These are phyloP conservation scores for Ceryle rudis DNA, from an alignment of 2,797 vertebrate species.

Conservation along the genomic window DNA sequence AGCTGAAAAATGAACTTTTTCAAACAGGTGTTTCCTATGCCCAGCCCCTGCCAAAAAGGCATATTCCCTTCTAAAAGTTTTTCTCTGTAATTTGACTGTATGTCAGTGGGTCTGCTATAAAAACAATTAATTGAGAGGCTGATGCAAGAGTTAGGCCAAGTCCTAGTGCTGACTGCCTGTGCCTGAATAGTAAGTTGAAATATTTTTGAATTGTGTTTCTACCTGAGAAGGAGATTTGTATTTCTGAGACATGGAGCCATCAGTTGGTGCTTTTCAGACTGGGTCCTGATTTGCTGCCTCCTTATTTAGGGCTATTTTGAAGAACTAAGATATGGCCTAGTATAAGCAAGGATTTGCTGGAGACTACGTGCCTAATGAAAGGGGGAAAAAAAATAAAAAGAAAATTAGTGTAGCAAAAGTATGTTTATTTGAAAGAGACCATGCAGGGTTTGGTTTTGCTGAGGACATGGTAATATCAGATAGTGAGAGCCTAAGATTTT, in stretches of 20 bases:
- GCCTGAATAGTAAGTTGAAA: neutral
- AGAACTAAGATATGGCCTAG: neutral
- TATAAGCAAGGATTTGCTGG: neutral
- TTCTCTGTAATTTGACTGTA: neutral
- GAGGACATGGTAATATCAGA: neutral
- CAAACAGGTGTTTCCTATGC: neutral
- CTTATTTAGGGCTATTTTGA: neutral
- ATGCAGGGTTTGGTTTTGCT: neutral
- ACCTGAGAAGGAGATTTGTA: neutral
- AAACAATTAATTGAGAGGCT: neutral
- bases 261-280: neutral
- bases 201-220: neutral
- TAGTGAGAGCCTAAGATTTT: neutral
- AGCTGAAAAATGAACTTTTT: neutral
- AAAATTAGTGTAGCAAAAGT: neutral
- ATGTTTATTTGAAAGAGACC: neutral
- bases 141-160: neutral
- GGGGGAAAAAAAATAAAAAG: neutral
- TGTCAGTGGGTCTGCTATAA: neutral
- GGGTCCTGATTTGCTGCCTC: neutral
- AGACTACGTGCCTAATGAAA: neutral
- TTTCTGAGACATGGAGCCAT: neutral
- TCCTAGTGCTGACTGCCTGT: rapidly evolving
- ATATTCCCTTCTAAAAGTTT: neutral
- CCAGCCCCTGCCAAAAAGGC: neutral